phyloP scores from a whole-genome alignment of 1,140 invertebrate species.

The Battus philenor region DNA sequence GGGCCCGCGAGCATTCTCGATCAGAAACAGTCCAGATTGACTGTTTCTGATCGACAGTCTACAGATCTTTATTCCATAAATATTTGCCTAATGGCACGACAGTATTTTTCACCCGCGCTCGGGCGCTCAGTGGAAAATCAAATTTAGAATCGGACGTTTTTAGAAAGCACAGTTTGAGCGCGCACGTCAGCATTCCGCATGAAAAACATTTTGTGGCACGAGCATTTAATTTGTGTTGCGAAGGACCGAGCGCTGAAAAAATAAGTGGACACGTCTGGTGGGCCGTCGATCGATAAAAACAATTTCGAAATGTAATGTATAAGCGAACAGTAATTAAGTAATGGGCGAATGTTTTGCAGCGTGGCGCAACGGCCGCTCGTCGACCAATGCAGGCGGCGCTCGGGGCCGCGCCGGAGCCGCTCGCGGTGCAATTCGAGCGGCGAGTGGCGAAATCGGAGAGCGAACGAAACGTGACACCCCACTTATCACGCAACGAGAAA shows the following conservation, averaged over 20 bases:
- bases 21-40: no score
- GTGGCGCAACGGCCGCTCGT: constrained; percentile 15
- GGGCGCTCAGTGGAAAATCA: constrained; percentile 55
- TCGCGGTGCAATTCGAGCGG: constrained; percentile 50
- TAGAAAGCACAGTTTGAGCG: constrained; percentile 46
- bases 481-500: constrained; percentile 63
- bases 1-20: no score
- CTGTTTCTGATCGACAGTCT: no score
- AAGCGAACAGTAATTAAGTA: constrained; percentile 12
- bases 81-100: constrained; percentile 67
- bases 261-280: constrained; percentile 1
- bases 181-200: constrained; percentile 23
- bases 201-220: constrained; percentile 23
- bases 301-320: constrained; percentile 8
- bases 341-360: constrained; percentile 6
- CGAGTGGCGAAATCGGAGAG: constrained; percentile 62
- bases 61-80: constrained; percentile 46
- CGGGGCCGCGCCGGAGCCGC: constrained; percentile 36
- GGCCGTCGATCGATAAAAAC: constrained; percentile 10
- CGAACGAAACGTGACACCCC: constrained; percentile 63
- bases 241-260: background rate
- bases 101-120: constrained; percentile 56
- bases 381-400: constrained; percentile 36
- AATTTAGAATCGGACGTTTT: constrained; percentile 65
- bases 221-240: constrained; percentile 19